These are phyloP conservation scores for Formica exsecta DNA, from an alignment of 1,140 invertebrate species.

Conservation along the genomic window DNA sequence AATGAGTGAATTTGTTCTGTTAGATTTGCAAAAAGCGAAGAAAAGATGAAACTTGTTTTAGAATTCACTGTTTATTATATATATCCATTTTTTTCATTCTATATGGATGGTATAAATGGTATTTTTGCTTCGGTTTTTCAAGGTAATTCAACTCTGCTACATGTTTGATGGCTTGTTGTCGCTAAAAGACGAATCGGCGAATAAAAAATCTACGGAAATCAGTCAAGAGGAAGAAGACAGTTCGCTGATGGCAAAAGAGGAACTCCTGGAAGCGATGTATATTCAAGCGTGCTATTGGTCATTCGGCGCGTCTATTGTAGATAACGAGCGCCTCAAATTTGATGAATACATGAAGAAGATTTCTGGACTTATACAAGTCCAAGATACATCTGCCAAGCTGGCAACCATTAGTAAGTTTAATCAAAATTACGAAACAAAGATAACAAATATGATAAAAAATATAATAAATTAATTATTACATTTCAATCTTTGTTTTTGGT, in stretches of 20 bases:
- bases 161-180: slow-evolving; percentile 91
- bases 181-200: slow-evolving; percentile 80
- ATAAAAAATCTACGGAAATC: slow-evolving; percentile 16
- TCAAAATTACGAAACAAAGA: background rate
- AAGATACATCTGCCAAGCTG: slow-evolving; percentile 89
- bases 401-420: slow-evolving; percentile 88
- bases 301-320: slow-evolving; percentile 92
- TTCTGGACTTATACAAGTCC: slow-evolving; percentile 89
- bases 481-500: background rate
- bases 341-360: slow-evolving; percentile 93
- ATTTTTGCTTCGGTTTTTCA: background rate
- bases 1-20: background rate
- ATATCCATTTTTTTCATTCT: background rate
- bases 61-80: background rate
- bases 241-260: slow-evolving; percentile 55
- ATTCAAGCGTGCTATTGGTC: slow-evolving; percentile 93
- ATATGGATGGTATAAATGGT: background rate
- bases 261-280: slow-evolving; percentile 82
- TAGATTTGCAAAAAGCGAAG: background rate
- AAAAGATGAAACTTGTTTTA: background rate
- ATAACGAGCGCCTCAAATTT: slow-evolving; percentile 90
- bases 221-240: slow-evolving; percentile 71
- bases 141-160: slow-evolving; percentile 93
- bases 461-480: slow-evolving; percentile 39
- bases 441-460: slow-evolving; percentile 12